Percentiles rank a stretch among this genome's conserved stretches.
These are phyloP conservation scores for Lynx canadensis DNA, from an alignment of 2,113 vertebrate genomes.

Conservation along the genomic window DNA sequence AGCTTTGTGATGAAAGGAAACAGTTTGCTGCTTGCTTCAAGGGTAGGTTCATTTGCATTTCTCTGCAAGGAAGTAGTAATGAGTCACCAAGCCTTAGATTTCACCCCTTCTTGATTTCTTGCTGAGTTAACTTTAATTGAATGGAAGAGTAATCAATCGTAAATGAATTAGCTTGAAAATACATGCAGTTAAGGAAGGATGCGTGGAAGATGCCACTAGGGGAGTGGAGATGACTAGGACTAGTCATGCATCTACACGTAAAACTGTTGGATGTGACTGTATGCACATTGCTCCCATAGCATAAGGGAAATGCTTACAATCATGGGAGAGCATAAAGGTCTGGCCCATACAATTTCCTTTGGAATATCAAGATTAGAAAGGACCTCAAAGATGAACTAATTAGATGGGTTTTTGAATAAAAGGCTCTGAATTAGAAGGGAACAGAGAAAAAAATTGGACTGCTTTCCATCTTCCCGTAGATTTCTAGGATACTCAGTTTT, in stretches of 20 bases:
- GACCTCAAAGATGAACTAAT: neutral
- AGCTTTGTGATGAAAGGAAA: conserved; percentile 77
- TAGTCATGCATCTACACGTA: neutral
- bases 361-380: neutral
- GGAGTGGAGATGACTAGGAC: neutral
- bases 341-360: neutral
- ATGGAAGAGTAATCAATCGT: conserved; percentile 65
- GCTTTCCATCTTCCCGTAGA: neutral
- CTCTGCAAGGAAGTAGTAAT: conserved; percentile 75
- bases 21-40: conserved; percentile 74
- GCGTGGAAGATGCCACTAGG: neutral
- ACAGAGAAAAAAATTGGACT: neutral
- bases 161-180: conserved; percentile 62
- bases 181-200: neutral
- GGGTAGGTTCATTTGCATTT: conserved; percentile 80
- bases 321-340: neutral
- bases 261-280: neutral
- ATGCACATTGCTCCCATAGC: neutral
- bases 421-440: neutral
- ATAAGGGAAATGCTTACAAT: neutral
- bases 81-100: conserved; percentile 72
- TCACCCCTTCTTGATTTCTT: conserved; percentile 72
- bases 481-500: neutral
- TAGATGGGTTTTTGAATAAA: neutral
- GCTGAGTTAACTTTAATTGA: conserved; percentile 77